Base-by-base conservation (phyloP, 64 coral and sea anemone genomes). In the Actinia tenebrosa region DNA sequence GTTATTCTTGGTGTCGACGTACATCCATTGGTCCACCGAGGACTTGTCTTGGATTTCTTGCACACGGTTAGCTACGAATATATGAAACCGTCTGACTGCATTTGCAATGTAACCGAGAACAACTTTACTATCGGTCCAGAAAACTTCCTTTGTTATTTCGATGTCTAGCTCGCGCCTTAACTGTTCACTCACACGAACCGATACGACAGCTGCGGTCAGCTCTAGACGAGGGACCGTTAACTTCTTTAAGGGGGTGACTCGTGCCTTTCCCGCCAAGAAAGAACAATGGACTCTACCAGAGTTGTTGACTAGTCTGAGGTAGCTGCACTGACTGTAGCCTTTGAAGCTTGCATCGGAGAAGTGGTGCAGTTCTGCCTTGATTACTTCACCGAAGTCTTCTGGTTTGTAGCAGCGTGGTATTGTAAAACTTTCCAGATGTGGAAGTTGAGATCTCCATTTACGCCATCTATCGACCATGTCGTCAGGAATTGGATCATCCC, bases 271-370 rank as follows among this genome's bases (percentile, higher is more conserved):
- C 16, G 71, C 81, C 3, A 89, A 16, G 78, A 89, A 83, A 77
- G 23, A 44, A 45, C 87, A 89, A 37, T 89, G 87, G 37, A 89
- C 45, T 46, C 54, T 43, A 14, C 56, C 87, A 18, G 16, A 10
- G 17, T 53, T 71, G 26, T 89, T 60, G 15, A 60, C 53, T 2
- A 89, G 60, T 7, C 78, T 64, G 17, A 89, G 30, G 56, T 89
- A 89, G 9, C 75, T 80, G 56, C 87, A 89, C 42, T 89, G 77
- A 37, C 87, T 71, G 77, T 89, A 89, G 3, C 87, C 78, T 1
- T 83, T 78, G 26, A 64, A 59, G 56, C 87, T 89, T 20, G 87
- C 87, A 16, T 89, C 87, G 10, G 87, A 89, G 55, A 89, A 89
- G 59, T 89, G 46, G 16, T 89, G 55, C 18, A 89, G 46, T 45